Percentiles rank a stretch among this genome's conserved stretches.
Evolutionary conservation across 2,797 vertebrate genomes (phyloP).

Genomic region (Typhlichthys eigenmanni): DNA sequence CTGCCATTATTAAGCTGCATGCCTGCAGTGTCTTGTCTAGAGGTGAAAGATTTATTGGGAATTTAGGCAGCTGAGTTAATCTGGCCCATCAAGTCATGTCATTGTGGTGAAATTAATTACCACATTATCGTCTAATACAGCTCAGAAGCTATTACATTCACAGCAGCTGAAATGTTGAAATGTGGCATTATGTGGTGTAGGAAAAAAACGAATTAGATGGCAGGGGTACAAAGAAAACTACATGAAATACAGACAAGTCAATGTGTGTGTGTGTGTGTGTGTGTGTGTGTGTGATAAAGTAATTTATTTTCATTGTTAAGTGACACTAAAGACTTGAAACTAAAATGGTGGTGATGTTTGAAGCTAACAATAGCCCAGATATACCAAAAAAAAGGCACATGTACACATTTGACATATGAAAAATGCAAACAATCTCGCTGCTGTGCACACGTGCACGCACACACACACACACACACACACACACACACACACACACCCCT

Average conservation of each 20-base stretch:
- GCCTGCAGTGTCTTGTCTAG: background rate
- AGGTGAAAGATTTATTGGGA: background rate
- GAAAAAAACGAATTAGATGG: conserved; percentile 34
- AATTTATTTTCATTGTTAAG: background rate
- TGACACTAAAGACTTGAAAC: background rate
- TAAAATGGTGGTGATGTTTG: background rate
- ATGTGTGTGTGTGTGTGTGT: background rate
- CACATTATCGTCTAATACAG: conserved; percentile 25
- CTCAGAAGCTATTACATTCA: conserved; percentile 21
- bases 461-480: background rate
- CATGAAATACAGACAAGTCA: conserved; percentile 21
- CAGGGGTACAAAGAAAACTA: conserved; percentile 38
- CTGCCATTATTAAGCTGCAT: background rate
- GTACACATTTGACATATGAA: conserved; percentile 7
- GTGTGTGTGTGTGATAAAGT: conserved; percentile 1
- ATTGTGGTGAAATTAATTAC: conserved; percentile 20
- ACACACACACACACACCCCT: conserved; percentile 2
- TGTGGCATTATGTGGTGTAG: conserved; percentile 10
- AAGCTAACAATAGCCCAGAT: conserved; percentile 1
- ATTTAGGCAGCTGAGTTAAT: background rate
- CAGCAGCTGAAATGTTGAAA: conserved; percentile 24
- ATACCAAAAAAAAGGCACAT: background rate
- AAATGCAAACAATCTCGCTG: background rate
- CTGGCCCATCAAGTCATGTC: background rate
- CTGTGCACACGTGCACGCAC: background rate